Evolutionary conservation across 2,888 invertebrate species (phyloP), one percentile per base, ranked within the genome.

Genomic region (Augiades crinisus): DNA sequence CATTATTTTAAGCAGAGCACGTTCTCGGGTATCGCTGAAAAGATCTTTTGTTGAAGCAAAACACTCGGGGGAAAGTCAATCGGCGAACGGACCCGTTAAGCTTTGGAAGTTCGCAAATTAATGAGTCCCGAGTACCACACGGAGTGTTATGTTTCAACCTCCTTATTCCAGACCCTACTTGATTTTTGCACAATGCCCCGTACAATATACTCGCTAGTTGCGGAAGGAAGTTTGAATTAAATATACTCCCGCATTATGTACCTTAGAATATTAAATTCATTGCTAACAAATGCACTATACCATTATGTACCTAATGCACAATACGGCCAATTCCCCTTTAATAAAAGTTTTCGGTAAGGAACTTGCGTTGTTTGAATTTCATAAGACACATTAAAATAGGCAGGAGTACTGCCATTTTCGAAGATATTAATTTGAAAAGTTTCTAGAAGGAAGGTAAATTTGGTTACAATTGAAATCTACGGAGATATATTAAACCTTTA

Each of bases 51-150:
- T 86, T 81, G 63, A 64, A 66, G 73, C 78, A 78, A 81, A 85
- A 84, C 80, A 83, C 83, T 86, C 72, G 75, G 74, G 77, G 73
- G 50, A 68, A 71, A 87, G 86, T 87, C 88, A 85, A 86, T 88
- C 83, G 78, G 58, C 63, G 63, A 62, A 58, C 63, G 67, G 62
- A 61, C 63, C 67, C 69, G 71, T 68, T 73, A 73, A 70, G 75
- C 84, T 83, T 85, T 85, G 75, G 68, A 65, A 67, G 63, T 67
- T 75, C 72, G 76, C 75, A 87, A 88, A 86, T 87, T 88, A 87
- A 87, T 81, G 88, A 81, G 72, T 77, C 63, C 61, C 61, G 62
- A 69, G 65, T 58, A 64, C 67, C 57, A 64, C 65, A 67, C 67
- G 68, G 62, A 68, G 73, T 72, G 70, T 76, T 70, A 72, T 69